Evolutionary conservation across 2,113 vertebrate genomes (phyloP).

Genomic region (Poeciliopsis occidentalis): DNA sequence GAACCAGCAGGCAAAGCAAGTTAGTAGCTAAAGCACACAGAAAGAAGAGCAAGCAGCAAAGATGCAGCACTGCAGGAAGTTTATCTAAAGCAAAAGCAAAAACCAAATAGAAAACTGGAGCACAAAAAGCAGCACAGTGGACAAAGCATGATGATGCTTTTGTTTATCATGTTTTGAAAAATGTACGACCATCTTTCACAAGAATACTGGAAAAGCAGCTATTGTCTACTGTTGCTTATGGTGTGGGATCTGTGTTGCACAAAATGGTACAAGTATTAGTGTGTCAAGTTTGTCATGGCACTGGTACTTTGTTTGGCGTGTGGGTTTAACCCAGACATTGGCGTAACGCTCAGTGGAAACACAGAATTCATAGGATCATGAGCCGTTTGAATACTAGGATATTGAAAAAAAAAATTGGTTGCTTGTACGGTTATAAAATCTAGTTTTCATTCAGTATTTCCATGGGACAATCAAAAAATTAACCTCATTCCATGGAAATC

Average conservation of each 20-base stretch:
- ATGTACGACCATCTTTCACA: background rate
- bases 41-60: constrained; percentile 4
- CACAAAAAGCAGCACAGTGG: constrained; percentile 7
- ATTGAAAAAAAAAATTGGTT: background rate
- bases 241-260: too few species aligned
- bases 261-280: too few species aligned
- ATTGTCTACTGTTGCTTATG: too few species aligned
- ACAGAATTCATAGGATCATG: too few species aligned
- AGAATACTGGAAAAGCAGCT: background rate
- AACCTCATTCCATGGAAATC: too few species aligned
- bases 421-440: background rate
- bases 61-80: constrained; percentile 10
- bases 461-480: background rate
- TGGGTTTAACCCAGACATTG: too few species aligned
- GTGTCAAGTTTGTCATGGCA: too few species aligned
- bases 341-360: too few species aligned
- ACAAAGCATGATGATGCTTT: background rate
- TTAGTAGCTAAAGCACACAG: constrained; percentile 39
- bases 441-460: background rate
- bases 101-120: background rate
- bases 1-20: constrained; percentile 60
- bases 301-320: too few species aligned
- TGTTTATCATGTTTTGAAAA: background rate
- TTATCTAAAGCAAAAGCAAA: constrained; percentile 1
- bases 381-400: too few species aligned